Conservation (phyloP, 2,888 invertebrate species). For the Scrobipalpa atriplicella region DNA sequence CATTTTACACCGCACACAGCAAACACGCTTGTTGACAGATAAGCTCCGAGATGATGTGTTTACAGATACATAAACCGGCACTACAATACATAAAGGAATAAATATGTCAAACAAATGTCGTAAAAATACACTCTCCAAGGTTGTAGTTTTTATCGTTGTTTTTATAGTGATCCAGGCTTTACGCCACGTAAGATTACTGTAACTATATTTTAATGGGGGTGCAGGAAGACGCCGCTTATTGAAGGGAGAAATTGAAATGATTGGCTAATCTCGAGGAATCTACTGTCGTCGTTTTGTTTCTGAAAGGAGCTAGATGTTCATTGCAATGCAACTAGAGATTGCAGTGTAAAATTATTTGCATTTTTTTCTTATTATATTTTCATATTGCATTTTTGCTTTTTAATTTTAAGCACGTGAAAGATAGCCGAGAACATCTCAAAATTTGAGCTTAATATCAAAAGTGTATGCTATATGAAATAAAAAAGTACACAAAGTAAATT, state of each 20-base stretch:
- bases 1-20: constrained; percentile 49
- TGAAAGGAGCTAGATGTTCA: neutral
- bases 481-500: too few species aligned
- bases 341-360: too few species aligned
- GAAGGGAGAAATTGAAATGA: neutral
- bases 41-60: constrained; percentile 51
- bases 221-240: neutral
- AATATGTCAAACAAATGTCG: constrained; percentile 36
- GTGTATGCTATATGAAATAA: too few species aligned
- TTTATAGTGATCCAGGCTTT: constrained; percentile 27
- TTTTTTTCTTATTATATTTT: too few species aligned
- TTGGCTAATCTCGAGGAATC: neutral
- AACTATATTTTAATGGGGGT: constrained; percentile 13
- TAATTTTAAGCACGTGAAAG: too few species aligned
- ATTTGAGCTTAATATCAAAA: too few species aligned
- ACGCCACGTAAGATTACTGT: constrained; percentile 17
- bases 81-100: constrained; percentile 43
- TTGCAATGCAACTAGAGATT: too few species aligned
- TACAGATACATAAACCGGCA: constrained; percentile 45
- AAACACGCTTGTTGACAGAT: constrained; percentile 57
- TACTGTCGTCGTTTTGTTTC: neutral
- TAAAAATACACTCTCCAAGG: constrained; percentile 30
- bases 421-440: too few species aligned
- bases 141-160: constrained; percentile 31
- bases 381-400: too few species aligned